phyloP scores from a whole-genome alignment of 2,113 vertebrate genomes.

The Andinoacara biseriatus region DNA sequence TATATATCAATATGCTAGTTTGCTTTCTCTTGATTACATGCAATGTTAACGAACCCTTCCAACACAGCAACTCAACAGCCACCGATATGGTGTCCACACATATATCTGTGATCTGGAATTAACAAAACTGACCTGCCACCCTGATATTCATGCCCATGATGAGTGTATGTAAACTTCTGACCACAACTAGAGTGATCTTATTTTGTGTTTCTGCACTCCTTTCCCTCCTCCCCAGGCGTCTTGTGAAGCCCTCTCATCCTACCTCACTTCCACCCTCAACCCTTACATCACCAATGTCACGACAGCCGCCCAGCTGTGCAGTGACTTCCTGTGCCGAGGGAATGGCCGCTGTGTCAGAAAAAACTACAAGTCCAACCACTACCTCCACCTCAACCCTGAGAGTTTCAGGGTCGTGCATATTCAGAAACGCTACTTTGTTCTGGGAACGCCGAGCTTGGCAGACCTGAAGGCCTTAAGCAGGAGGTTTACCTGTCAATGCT shows the following conservation, averaged over 20 bases:
- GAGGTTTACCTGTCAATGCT: slow-evolving; percentile 84
- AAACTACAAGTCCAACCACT: slow-evolving; percentile 78
- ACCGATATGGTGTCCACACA: not conserved
- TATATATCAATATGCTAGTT: not conserved
- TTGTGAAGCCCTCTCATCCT: slow-evolving; percentile 78
- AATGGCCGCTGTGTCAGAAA: slow-evolving; percentile 81
- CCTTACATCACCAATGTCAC: slow-evolving; percentile 86
- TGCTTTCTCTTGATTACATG: not conserved
- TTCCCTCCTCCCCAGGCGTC: slow-evolving; percentile 65
- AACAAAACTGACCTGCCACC: not conserved
- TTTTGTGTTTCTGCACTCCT: not conserved
- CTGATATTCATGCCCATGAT: not conserved
- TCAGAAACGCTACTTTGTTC: slow-evolving; percentile 70
- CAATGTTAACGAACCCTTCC: not conserved
- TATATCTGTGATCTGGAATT: not conserved
- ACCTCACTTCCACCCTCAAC: slow-evolving; percentile 76
- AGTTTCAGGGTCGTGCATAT: slow-evolving; percentile 74
- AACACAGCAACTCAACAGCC: not conserved
- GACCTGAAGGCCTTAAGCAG: slow-evolving; percentile 76
- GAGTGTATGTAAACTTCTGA: not conserved
- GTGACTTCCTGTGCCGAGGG: slow-evolving; percentile 78
- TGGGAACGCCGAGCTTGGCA: slow-evolving; percentile 71
- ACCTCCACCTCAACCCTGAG: slow-evolving; percentile 83
- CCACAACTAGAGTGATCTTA: not conserved
- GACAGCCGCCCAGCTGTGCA: slow-evolving; percentile 84